Evolutionary conservation across 2,797 vertebrate genomes (phyloP).

Genomic region (Ammospiza maritima): DNA sequence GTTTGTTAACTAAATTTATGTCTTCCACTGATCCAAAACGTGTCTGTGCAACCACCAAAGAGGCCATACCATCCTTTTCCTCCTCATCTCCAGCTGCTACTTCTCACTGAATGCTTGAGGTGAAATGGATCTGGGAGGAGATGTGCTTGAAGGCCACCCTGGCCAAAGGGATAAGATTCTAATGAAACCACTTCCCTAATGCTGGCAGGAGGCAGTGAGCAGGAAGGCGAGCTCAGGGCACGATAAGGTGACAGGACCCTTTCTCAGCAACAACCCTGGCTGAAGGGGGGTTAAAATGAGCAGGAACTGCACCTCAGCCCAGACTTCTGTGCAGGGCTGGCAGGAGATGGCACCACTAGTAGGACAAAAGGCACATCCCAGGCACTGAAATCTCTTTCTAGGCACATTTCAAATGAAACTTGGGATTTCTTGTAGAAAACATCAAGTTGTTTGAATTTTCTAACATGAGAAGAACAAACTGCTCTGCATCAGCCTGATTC

Average conservation of each 20-base stretch:
- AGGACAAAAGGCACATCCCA: neutral
- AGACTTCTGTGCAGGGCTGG: neutral
- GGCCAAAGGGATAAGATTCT: neutral
- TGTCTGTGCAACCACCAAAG: neutral
- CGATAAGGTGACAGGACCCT: neutral
- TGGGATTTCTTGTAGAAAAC: neutral
- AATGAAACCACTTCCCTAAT: neutral
- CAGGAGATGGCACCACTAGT: neutral
- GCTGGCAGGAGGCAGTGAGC: neutral
- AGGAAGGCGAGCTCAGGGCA: neutral
- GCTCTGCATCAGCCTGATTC: neutral
- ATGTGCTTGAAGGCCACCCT: neutral
- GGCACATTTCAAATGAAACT: neutral
- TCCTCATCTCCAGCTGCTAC: neutral
- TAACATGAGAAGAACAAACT: neutral
- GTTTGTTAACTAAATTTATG: neutral
- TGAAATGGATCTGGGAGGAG: accelerated
- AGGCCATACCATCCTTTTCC: neutral
- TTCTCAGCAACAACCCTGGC: neutral
- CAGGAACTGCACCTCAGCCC: neutral
- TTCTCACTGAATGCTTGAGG: neutral
- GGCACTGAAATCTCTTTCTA: neutral
- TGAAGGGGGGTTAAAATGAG: neutral
- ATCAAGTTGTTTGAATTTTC: neutral
- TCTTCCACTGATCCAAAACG: neutral